Evolutionary conservation across 2,888 invertebrate species (phyloP), one percentile per base, ranked within the genome.

Genomic region (Tachina fera): DNA sequence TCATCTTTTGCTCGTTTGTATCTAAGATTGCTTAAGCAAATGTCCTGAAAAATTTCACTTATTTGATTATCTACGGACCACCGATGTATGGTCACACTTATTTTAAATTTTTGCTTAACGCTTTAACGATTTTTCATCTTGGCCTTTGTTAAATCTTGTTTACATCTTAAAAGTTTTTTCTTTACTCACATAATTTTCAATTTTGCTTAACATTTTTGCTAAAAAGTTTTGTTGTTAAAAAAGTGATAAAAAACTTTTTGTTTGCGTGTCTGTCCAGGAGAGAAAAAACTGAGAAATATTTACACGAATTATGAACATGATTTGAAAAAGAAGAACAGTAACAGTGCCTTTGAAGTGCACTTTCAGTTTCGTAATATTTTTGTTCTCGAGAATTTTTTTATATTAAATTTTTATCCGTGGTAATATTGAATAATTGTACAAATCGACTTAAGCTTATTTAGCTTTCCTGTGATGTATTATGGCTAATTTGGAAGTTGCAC

Each of bases 201-300:
- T 56, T 22, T 14, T 22, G 14, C 43, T 43, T 4, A 19, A 19
- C 9, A 9, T 56, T 70, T 70, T 13, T 16, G 13, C 22, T 9
- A 5, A 74, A 31, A 51, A 75, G 14, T 63, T 75, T 14, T 10
- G 6, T 49, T 41, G 22, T 22, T 31, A 22, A 56, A 53, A 13
- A 43, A 11, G 45, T 45, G 47, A 45, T 60, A 45, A 72, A 16
- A 43, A 76, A 39, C 10, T 76, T 56, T 39, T 47, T 11, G 39
- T 45, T 45, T 65, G 63, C 22, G 31, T n/a, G n/a, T 53, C 4
- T 60, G 45, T 47, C 43, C 19, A 22, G 14, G 14, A 14, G 13
- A 43, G 19, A 22, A 13, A 43, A 14, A 56, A 43, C 10, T 16
- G 9, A 16, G 16, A 43, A 11, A n/a, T 43, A 43, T 11, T 4